Base-by-base conservation (phyloP, 2,797 vertebrate species). In the Schizopygopsis malacanthus region DNA sequence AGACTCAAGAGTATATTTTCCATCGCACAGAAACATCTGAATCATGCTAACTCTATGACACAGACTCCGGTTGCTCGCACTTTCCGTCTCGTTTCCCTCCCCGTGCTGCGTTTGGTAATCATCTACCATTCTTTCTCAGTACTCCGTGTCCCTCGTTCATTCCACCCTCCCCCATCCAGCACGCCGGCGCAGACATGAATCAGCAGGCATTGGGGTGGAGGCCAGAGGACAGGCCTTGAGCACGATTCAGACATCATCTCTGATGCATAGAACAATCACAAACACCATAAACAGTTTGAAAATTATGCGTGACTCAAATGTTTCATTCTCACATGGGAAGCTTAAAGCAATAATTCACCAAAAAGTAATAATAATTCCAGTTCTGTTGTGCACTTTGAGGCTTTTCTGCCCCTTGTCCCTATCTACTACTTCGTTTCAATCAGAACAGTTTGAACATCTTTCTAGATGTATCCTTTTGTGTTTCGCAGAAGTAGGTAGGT, bases 181-280 rank as follows among this genome's bases (percentile, higher is more conserved):
- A 45, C 65, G 69, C 84, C 33, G 9, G 69, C 28, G 15, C 77
- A 80, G 83, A 80, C 87, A 89, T 90, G 87, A 93, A 91, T 90
- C 86, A 89, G 86, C 89, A 88, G 91, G 90, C 87, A 75, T 59
- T 41, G 50, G 70, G 76, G 88, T 83, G 81, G 88, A 90, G 83
- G 89, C 87, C 89, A 87, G 89, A 91, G 91, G 90, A 92, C 87
- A 78, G 84, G 77, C 84, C 79, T 47, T 84, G 75, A 91, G 70
- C 76, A n/a, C 20, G 71, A 43, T 22, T 67, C 61, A 81, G 81
- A 87, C 84, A 88, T 50, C 81, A 13, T 28, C 28, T 50, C 41
- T 73, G 78, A 81, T 52, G 56, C 28, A 65, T 33, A 15, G n/a
- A 81, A 61, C 69, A 73, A 73, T 61, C 54, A 56, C 54, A 11